Percentiles rank a stretch among this genome's conserved stretches.
These are phyloP conservation scores for Narcine bancroftii DNA, from an alignment of 2,113 vertebrate species.

Conservation along the genomic window DNA sequence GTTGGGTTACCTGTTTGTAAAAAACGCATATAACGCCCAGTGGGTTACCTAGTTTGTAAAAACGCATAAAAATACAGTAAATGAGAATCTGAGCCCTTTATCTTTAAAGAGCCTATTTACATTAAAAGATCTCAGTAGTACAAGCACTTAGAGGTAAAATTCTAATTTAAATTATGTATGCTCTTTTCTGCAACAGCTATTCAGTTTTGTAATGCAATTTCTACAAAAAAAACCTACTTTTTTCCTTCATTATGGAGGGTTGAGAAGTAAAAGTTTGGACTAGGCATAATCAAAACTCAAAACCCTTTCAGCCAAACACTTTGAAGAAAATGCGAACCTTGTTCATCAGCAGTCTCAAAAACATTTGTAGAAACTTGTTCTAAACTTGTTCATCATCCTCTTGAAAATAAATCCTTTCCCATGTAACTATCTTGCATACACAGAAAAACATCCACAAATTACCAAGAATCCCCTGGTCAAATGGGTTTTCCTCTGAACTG, in stretches of 20 bases:
- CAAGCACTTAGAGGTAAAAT: not conserved
- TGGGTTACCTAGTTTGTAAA: no score
- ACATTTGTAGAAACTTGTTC: no score
- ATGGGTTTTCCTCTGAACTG: conserved; percentile 70
- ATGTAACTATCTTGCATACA: conserved; percentile 61
- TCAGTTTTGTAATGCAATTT: no score
- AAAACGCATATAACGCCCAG: no score
- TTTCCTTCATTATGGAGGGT: no score
- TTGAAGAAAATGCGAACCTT: not conserved
- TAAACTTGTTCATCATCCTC: conserved; percentile 59
- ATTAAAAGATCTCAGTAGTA: not conserved
- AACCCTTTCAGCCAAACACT: not conserved
- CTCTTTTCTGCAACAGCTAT: no score
- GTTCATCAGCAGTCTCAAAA: no score
- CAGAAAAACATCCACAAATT: conserved; percentile 95
- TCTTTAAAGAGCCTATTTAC: not conserved
- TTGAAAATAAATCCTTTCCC: conserved; percentile 80
- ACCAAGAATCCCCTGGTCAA: conserved; percentile 72
- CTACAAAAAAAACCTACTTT: no score
- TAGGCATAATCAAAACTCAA: no score
- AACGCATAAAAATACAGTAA: no score
- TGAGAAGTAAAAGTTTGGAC: no score
- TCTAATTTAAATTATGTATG: not conserved
- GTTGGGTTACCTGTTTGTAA: no score
- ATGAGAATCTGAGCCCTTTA: not conserved